Conservation (phyloP, 2,113 vertebrate species). For the Laterallus jamaicensis region DNA sequence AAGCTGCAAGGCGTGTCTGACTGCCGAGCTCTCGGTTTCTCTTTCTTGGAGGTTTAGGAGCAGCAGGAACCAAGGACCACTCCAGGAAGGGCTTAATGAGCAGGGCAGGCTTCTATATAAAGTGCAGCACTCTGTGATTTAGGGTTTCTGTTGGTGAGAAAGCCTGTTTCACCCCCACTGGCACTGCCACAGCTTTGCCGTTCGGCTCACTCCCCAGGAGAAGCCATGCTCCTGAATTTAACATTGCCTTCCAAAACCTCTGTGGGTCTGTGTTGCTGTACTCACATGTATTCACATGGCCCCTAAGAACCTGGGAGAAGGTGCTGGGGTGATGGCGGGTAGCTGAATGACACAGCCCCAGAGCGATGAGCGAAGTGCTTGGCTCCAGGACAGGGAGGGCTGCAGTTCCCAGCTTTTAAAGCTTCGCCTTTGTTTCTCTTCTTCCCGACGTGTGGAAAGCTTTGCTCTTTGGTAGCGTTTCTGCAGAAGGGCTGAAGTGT, state of each 20-base stretch:
- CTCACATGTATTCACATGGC: neutral
- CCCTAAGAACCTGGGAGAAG: neutral
- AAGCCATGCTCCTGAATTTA: neutral
- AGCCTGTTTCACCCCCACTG: neutral
- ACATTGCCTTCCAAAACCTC: neutral
- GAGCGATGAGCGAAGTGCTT: neutral
- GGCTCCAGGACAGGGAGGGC: neutral
- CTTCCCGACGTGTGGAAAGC: neutral
- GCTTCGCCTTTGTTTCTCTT: neutral
- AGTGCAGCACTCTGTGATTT: neutral
- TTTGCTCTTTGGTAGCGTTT: neutral
- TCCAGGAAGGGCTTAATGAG: neutral
- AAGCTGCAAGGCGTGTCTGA: neutral
- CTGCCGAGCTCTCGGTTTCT: neutral
- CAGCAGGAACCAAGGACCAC: neutral
- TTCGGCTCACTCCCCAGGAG: neutral
- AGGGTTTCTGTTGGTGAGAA: neutral
- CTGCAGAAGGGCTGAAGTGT: neutral
- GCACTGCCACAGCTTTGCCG: neutral
- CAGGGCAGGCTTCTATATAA: neutral
- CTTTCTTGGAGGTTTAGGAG: neutral
- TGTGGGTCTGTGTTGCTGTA: neutral
- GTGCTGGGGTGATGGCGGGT: neutral
- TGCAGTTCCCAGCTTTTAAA: neutral
- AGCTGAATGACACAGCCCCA: neutral